Conservation (phyloP, 2,113 vertebrate species). For the Engraulis encrasicolus region DNA sequence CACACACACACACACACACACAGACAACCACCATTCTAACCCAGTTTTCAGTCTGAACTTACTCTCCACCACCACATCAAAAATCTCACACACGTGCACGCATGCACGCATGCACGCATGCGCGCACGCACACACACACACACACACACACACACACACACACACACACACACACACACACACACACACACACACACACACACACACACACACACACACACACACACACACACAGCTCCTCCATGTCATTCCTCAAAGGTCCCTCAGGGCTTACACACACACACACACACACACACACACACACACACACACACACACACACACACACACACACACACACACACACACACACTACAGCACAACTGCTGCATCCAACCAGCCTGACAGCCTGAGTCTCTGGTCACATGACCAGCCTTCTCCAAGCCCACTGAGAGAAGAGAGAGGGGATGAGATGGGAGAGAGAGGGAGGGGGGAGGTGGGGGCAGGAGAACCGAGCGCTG, state of each 20-base stretch:
- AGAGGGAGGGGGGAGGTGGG: neutral
- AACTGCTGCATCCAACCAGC: neutral
- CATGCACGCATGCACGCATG: too few relatives aligned
- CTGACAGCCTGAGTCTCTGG: too few relatives aligned
- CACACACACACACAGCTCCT: too few relatives aligned
- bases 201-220: neutral
- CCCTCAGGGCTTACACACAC: neutral
- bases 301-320: too few relatives aligned
- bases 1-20: neutral
- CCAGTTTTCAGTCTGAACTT: neutral
- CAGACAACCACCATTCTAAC: neutral
- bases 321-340: too few relatives aligned
- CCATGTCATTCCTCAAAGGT: too few relatives aligned
- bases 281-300: neutral
- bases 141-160: too few relatives aligned
- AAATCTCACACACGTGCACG: neutral
- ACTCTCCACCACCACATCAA: neutral
- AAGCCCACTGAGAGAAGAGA: neutral
- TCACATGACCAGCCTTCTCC: neutral
- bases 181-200: neutral
- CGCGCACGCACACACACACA: neutral
- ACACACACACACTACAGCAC: neutral
- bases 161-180: too few relatives aligned
- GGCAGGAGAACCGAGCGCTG: slow-evolving; percentile 49
- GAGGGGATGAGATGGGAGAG: neutral